A percentile compares a stretch with the other conserved stretches of the same genome.
Evolutionary conservation across 1,140 invertebrate genomes (phyloP).

Genomic region (Andrena cerasifolii): DNA sequence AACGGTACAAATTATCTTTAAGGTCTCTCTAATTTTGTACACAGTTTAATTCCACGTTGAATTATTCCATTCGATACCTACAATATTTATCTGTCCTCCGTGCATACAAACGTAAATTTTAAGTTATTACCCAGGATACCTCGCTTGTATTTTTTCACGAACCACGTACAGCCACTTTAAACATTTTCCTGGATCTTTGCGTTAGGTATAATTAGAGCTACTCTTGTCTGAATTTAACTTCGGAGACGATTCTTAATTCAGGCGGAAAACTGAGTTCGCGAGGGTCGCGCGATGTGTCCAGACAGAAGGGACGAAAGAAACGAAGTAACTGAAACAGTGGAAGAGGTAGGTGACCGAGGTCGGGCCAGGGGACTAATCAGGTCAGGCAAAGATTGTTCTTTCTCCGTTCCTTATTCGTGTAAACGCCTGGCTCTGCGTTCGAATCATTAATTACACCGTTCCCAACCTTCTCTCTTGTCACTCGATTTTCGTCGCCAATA

Average conservation of each 20-base stretch:
- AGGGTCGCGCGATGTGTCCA: background rate
- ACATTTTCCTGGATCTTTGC: background rate
- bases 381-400: conserved; percentile 41
- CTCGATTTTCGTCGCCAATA: background rate
- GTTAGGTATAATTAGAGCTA: conserved; percentile 16
- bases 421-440: conserved; percentile 51
- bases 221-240: conserved; percentile 16
- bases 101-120: no score
- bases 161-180: conserved; percentile 4
- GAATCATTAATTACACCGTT: conserved; percentile 56
- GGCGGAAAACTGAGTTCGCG: conserved; percentile 27
- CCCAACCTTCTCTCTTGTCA: conserved; percentile 9
- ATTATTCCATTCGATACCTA: no score
- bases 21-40: no score
- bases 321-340: conserved; percentile 37
- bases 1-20: no score
- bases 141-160: conserved; percentile 5
- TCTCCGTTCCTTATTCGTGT: conserved; percentile 34
- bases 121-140: background rate
- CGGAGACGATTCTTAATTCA: conserved; percentile 43
- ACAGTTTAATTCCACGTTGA: no score
- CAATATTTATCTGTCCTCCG: background rate
- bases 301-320: conserved; percentile 17
- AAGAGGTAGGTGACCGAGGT: conserved; percentile 13
- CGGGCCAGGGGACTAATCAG: conserved; percentile 53